Evolutionary conservation across 2,113 vertebrate species (phyloP).

Genomic region (Tachysurus vachellii): DNA sequence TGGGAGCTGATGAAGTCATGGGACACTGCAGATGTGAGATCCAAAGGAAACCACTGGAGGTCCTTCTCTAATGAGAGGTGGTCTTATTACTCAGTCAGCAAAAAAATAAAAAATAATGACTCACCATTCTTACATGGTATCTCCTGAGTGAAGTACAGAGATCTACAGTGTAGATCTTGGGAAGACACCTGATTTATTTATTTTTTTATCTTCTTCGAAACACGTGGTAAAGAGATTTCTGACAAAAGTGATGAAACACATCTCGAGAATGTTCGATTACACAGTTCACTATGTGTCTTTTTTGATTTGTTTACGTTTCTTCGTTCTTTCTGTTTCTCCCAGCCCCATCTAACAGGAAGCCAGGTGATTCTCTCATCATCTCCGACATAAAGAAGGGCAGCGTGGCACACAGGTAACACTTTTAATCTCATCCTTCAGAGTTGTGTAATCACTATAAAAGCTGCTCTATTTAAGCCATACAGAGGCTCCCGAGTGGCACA

Average conservation of each 20-base stretch:
- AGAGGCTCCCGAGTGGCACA: neutral
- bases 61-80: conserved; percentile 15
- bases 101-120: neutral
- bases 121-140: neutral
- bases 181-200: neutral
- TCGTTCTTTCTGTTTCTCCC: conserved; percentile 43
- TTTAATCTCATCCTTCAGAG: neutral
- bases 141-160: conserved; percentile 17
- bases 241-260: neutral
- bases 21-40: neutral
- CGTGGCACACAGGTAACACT: conserved; percentile 90
- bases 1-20: neutral
- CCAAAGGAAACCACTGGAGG: conserved; percentile 6
- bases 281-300: neutral
- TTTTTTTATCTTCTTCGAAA: neutral
- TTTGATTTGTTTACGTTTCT: conserved; percentile 9
- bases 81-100: conserved; percentile 4
- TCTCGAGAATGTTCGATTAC: neutral
- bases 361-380: conserved; percentile 94
- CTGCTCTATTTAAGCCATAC: neutral
- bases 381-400: conserved; percentile 99
- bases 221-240: neutral
- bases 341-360: conserved; percentile 96
- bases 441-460: neutral
- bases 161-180: neutral